Evolutionary conservation across 37 sponge, comb jelly and placozoan genomes (phyloP), one percentile per base, ranked within the genome.

Genomic region (Spongilla lacustris): DNA sequence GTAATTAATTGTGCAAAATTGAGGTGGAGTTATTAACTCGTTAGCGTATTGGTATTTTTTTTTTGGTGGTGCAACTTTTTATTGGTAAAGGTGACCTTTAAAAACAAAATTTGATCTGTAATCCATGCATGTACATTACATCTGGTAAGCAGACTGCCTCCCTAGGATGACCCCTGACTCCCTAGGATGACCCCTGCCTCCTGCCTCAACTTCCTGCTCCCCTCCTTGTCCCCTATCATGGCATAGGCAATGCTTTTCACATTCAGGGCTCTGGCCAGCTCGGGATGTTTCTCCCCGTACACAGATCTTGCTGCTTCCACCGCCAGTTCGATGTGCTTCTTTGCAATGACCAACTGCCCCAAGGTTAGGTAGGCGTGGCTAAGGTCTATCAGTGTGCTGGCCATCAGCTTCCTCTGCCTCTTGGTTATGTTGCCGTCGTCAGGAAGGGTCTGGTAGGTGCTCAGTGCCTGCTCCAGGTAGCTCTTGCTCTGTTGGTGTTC

Each of bases 371-470:
- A 85, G 9, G 87, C 84, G 50, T 86, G 92, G 36, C 90, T 85
- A 22, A 96, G 75, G 78, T 96, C 95, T 35, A 78, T 91, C 74
- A 96, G 75, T 35, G 79, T 68, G 71, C 69, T 89, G 34, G 93
- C 78, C 13, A 90, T 77, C 21, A 87, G 86, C 30, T 33, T 79
- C n/a, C 69, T 73, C 67, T 92, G 91, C 30, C 50, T 38, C 23
- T 67, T 70, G 48, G 80, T 46, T 28, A 85, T 70, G 14, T 74
- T 67, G 21, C 85, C 88, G 29, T 82, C 67, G 26, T 26, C 69
- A 6, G 95, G 95, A 1, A 91, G 22, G 4, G 88, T 70, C 69
- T 91, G 90, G 46, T 89, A 89, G 36, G 88, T 31, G 0, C 27
- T 75, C 72, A 96, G 58, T 14, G 95, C 90, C 33, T 76, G 36